Conservation (phyloP, 2,888 invertebrate genomes). For the Troides helena region DNA sequence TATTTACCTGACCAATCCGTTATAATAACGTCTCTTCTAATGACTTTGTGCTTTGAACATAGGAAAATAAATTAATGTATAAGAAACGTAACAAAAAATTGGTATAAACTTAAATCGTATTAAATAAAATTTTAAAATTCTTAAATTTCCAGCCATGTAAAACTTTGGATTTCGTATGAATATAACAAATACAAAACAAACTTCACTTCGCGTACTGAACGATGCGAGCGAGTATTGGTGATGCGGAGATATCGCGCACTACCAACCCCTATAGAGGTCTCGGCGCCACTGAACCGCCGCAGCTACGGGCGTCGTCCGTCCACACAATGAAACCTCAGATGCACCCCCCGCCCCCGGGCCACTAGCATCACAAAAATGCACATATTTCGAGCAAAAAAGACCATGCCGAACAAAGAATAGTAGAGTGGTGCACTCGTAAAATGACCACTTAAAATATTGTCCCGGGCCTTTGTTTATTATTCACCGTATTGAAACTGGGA, state of each 20-base stretch:
- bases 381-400: conserved; percentile 62
- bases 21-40: neutral
- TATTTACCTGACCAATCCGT: conserved; percentile 33
- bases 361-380: conserved; percentile 62
- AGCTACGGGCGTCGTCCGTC: conserved; percentile 44
- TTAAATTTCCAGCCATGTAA: conserved; percentile 26
- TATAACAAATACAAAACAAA: conserved; percentile 40
- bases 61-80: neutral
- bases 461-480: conserved; percentile 45
- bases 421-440: conserved; percentile 51
- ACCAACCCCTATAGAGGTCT: conserved; percentile 61
- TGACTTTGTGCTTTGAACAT: neutral
- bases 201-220: conserved; percentile 54
- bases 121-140: conserved; percentile 32
- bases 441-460: conserved; percentile 37
- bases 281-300: conserved; percentile 56
- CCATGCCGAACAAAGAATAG: conserved; percentile 50
- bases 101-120: conserved; percentile 2
- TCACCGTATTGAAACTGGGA: conserved; percentile 42
- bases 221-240: conserved; percentile 39
- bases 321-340: conserved; percentile 59
- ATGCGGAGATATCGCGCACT: conserved; percentile 42
- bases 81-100: too few relatives aligned
- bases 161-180: conserved; percentile 5
- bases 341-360: conserved; percentile 52